phyloP scores from a whole-genome alignment of 2,888 invertebrate species.

The Steinernema scapterisci region DNA sequence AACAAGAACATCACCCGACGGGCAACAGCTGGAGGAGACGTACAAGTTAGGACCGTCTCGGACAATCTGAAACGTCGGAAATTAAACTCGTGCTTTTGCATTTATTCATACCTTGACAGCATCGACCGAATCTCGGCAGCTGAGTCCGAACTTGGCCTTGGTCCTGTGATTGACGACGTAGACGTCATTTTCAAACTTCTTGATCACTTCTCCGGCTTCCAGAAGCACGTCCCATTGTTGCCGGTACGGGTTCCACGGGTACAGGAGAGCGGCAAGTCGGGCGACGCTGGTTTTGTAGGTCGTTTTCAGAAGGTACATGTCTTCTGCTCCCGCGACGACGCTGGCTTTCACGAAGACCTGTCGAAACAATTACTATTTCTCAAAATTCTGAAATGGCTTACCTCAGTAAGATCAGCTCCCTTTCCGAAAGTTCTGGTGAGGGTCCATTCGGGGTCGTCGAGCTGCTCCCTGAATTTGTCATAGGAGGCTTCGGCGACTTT shows the following conservation, averaged over 20 bases:
- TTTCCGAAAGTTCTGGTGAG: not conserved
- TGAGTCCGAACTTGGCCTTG: slow-evolving; percentile 34
- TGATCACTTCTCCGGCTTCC: slow-evolving; percentile 26
- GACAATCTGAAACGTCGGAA: not conserved
- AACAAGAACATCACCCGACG: not conserved
- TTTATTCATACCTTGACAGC: slow-evolving; percentile 7
- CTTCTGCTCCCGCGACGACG: not conserved
- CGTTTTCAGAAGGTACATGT: slow-evolving; percentile 6
- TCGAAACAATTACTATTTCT: not conserved
- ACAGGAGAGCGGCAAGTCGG: slow-evolving; percentile 26
- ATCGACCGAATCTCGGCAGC: slow-evolving; percentile 38
- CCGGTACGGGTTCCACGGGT: slow-evolving; percentile 38
- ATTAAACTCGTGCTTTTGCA: not conserved
- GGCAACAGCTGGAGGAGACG: not conserved
- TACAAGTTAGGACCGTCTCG: not conserved
- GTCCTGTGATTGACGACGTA: slow-evolving; percentile 37
- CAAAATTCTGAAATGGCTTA: not conserved
- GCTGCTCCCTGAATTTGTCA: not conserved
- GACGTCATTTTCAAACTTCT: slow-evolving; percentile 18
- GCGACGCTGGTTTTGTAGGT: not conserved
- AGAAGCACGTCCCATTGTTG: slow-evolving; percentile 41
- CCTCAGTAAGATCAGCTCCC: not conserved
- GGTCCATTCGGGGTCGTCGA: not conserved
- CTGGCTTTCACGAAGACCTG: slow-evolving; percentile 3
- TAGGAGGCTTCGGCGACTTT: not conserved